phyloP scores from a whole-genome alignment of 2,113 vertebrate genomes.

The Embiotoca jacksoni region DNA sequence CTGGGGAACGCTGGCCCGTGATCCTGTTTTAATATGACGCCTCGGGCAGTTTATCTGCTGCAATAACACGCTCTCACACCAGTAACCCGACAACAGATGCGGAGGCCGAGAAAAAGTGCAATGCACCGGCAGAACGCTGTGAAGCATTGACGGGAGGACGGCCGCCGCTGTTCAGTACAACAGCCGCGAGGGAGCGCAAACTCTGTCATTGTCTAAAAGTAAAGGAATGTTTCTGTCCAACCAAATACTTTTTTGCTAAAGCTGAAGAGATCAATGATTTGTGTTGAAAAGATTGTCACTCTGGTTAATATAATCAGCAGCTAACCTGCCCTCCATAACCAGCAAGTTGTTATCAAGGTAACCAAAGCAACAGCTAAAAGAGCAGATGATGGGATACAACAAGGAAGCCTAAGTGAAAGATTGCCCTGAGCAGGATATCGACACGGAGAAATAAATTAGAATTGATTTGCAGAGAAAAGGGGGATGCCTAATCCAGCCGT shows the following conservation, averaged over 20 bases:
- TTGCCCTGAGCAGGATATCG: slow-evolving; percentile 64
- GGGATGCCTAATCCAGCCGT: slow-evolving; percentile 69
- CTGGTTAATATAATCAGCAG: not conserved
- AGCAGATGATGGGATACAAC: slow-evolving; percentile 47
- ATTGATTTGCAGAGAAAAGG: slow-evolving; percentile 74
- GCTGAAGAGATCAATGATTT: not conserved
- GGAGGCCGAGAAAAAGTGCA: slow-evolving; percentile 34
- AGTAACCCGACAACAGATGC: slow-evolving; percentile 58
- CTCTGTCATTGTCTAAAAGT: slow-evolving; percentile 3
- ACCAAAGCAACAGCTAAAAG: slow-evolving; percentile 28
- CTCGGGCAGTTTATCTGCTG: slow-evolving; percentile 59
- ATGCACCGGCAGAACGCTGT: not conserved
- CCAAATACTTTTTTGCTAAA: not conserved
- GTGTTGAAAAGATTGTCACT: not conserved
- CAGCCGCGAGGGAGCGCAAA: not conserved
- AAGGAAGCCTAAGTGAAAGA: slow-evolving; percentile 36
- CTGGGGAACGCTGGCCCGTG: slow-evolving; percentile 55
- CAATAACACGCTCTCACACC: slow-evolving; percentile 51
- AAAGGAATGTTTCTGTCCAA: not conserved
- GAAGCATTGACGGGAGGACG: slow-evolving; percentile 16
- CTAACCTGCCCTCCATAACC: slow-evolving; percentile 6
- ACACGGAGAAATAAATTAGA: slow-evolving; percentile 72
- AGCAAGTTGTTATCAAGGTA: slow-evolving; percentile 30
- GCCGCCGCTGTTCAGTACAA: not conserved
- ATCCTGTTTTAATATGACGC: slow-evolving; percentile 73